phyloP scores from a whole-genome alignment of 2,888 invertebrate species.

The Sinhomidia bicolor region DNA sequence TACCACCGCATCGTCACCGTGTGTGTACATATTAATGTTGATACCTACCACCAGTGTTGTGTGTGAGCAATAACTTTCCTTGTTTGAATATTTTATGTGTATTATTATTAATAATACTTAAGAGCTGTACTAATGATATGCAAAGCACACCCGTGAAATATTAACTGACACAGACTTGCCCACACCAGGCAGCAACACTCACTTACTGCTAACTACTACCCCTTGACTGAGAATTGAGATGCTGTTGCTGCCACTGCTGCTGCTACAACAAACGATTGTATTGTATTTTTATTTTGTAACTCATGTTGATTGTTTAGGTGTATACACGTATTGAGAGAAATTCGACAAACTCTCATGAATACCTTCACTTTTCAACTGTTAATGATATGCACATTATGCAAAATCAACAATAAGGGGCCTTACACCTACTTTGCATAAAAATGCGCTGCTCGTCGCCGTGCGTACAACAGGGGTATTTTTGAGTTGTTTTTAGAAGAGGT shows the following conservation, averaged over 20 bases:
- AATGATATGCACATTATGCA: constrained; percentile 64
- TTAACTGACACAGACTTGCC: neutral
- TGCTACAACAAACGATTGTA: neutral
- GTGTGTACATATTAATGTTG: neutral
- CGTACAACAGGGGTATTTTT: neutral
- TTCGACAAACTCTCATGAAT: neutral
- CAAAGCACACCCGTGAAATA: constrained; percentile 56
- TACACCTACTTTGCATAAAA: constrained; percentile 65
- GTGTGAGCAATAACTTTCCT: constrained; percentile 43
- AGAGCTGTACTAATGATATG: constrained; percentile 54
- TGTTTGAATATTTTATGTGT: constrained; percentile 31
- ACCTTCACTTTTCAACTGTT: constrained; percentile 19
- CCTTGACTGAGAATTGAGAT: constrained; percentile 5
- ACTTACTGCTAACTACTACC: neutral
- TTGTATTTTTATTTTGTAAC: neutral
- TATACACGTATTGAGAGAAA: neutral
- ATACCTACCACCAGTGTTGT: constrained; percentile 1
- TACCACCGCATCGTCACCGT: neutral
- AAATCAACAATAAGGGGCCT: constrained; percentile 41
- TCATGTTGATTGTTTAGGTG: constrained; percentile 11
- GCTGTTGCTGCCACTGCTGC: neutral
- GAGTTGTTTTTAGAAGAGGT: neutral
- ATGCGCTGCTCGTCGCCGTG: neutral
- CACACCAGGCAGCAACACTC: neutral
- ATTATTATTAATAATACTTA: neutral